Base-by-base conservation (phyloP, 2,113 vertebrate genomes). In the Dipodomys spectabilis region DNA sequence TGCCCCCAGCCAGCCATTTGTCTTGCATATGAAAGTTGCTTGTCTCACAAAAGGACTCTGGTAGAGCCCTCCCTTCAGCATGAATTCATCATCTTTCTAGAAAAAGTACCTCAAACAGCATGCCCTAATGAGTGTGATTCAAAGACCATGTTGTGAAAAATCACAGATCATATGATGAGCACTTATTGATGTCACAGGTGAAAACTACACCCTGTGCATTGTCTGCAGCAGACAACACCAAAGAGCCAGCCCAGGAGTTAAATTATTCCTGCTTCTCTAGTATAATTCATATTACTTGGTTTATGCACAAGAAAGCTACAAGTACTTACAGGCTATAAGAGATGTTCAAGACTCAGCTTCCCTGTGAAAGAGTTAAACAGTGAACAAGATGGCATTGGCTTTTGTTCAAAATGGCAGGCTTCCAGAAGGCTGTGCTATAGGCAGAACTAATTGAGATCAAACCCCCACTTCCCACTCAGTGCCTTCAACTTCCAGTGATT, bases 11-110 rank as follows among this genome's bases (percentile, higher is more conserved):
- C 20, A 78, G 65, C 62, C n/a, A 32, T 89, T 60, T 87, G 68
- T 90, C 89, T 94, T 91, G 28, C 67, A 77, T 85, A 93, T 69
- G 72, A 72, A 93, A 96, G 83, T 79, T 95, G 78, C 13, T 71
- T 6, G 20, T 72, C 39, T 19, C 12, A 75, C 2, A 10, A 62
- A 96, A 68, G 82, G 82, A 64, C 85, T 73, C 45, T n/a, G 79
- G 32, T 62, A 78, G 35, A 82, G 30, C 69, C 64, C 67, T 64
- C 27, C 2, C 22, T 27, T 93, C 53, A 73, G 69, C 39, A 82
- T 5, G 5, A 82, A 79, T 88, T 92, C 82, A 82, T 77, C 74
- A 87, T 45, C 83, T 60, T 82, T 88, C 86, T 67, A 23, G 44
- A 74, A 73, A 85, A 82, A 13, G 12, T 73, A 83, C 60, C 74